Base-by-base conservation (phyloP, 2,888 invertebrate genomes). In the Lepidochitona cinerea region DNA sequence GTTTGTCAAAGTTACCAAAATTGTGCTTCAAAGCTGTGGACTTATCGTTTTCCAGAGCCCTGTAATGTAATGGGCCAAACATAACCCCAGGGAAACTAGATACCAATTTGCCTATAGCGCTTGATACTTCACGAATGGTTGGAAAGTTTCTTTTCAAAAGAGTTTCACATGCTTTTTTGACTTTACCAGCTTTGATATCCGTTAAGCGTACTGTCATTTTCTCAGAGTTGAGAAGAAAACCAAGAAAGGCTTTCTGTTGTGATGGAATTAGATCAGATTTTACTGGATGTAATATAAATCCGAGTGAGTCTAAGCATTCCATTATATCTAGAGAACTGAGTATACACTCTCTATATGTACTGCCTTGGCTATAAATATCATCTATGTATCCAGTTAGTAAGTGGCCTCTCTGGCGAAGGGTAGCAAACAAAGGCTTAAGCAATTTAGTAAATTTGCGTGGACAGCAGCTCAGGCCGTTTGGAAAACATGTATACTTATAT, bases 11-110 rank as follows among this genome's bases (percentile, higher is more conserved):
- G 65, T 78, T 75, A 4, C 77, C 75, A 23, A 54, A 52, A 37
- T 68, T 69, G n/a, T 33, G 36, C 36, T 72, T 71, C n/a, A 81
- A 64, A 1, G 71, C 59, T 65, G 52, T 9, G 26, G 70, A 72
- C 76, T 75, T 81, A 1, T 74, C 53, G 52, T 70, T 72, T 68
- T 81, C 79, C 41, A 81, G 59, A 18, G 70, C 68, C 66, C 78
- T 76, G 23, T 75, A 75, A 54, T 71, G 72, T 23, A 81, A 64
- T 18, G 68, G 73, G 2, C 76, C 81, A 75, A 73, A 74, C 35
- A 72, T 66, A 18, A 75, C 75, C 0, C 72, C 78, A 36, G 75
- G 75, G n/a, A 71, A 72, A n/a, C 71, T 32, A 3, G 77, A 73
- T 0, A 80, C 72, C 41, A 79, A 4, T 53, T 75, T 75, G 14